A percentile compares a stretch with the other conserved stretches of the same genome.
These are phyloP conservation scores for Syngnathoides biaculeatus DNA, from an alignment of 2,113 vertebrate genomes.

Conservation along the genomic window DNA sequence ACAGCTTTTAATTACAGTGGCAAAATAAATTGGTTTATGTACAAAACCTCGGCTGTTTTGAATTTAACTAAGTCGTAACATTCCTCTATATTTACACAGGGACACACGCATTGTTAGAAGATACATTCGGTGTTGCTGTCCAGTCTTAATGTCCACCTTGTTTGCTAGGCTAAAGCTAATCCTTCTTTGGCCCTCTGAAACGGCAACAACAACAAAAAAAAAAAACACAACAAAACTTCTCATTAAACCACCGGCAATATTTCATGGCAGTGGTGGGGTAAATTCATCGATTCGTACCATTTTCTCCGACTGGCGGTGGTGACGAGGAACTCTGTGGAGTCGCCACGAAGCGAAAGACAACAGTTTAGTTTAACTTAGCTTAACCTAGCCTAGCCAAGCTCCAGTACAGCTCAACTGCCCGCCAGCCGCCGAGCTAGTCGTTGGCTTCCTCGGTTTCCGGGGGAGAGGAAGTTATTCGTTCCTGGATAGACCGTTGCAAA, in stretches of 20 bases:
- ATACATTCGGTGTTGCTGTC: background rate
- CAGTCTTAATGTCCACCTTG: background rate
- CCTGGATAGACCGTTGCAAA: conserved; percentile 17
- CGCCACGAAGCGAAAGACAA: background rate
- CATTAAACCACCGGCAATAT: background rate
- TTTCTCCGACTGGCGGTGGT: conserved; percentile 28
- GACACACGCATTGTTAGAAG: background rate
- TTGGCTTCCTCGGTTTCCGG: background rate
- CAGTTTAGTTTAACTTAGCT: conserved; percentile 25
- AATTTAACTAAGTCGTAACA: too few species aligned
- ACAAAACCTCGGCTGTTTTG: too few species aligned
- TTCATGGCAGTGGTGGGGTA: background rate
- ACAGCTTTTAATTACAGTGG: too few species aligned
- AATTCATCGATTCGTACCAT: conserved; percentile 48
- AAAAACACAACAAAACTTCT: too few species aligned
- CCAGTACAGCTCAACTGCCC: conserved; percentile 33
- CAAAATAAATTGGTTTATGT: too few species aligned
- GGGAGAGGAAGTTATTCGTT: background rate
- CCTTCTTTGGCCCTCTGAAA: background rate
- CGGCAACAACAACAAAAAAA: background rate
- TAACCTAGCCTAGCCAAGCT: conserved; percentile 44
- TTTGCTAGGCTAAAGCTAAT: background rate
- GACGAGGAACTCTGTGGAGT: background rate
- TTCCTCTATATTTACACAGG: too few species aligned
- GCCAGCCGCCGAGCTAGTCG: background rate